Evolutionary conservation across 2,113 vertebrate genomes (phyloP).

Genomic region (Cromileptes altivelis): DNA sequence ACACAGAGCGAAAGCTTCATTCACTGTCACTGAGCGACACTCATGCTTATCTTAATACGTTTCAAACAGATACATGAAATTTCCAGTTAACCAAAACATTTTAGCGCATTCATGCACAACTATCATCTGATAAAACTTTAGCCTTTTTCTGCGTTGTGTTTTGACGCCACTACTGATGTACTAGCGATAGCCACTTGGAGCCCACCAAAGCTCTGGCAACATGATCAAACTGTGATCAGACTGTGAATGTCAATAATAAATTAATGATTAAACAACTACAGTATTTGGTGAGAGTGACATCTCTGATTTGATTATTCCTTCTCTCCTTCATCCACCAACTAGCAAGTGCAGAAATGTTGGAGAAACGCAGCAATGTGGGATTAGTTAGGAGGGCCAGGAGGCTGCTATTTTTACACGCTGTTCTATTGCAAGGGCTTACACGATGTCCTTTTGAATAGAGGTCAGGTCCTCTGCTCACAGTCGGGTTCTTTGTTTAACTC

Average conservation of each 20-base stretch:
- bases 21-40: no score
- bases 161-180: neutral
- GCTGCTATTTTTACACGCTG: conserved; percentile 46
- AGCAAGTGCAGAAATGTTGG: neutral
- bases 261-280: neutral
- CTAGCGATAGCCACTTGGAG: neutral
- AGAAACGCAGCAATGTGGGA: neutral
- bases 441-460: conserved; percentile 47
- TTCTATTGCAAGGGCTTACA: conserved; percentile 32
- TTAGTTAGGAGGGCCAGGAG: conserved; percentile 19
- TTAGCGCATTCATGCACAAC: no score
- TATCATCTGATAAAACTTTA: no score
- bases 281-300: no score
- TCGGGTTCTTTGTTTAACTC: conserved; percentile 15
- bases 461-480: conserved; percentile 62
- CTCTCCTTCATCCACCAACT: neutral
- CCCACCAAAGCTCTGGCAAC: neutral
- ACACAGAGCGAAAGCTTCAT: no score
- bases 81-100: no score
- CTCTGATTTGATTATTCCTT: neutral
- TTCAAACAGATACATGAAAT: no score
- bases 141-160: neutral
- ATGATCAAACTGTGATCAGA: neutral
- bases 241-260: neutral
- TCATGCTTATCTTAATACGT: no score